phyloP scores from a whole-genome alignment of 2,888 invertebrate species.

The Plemyria rubiginata region DNA sequence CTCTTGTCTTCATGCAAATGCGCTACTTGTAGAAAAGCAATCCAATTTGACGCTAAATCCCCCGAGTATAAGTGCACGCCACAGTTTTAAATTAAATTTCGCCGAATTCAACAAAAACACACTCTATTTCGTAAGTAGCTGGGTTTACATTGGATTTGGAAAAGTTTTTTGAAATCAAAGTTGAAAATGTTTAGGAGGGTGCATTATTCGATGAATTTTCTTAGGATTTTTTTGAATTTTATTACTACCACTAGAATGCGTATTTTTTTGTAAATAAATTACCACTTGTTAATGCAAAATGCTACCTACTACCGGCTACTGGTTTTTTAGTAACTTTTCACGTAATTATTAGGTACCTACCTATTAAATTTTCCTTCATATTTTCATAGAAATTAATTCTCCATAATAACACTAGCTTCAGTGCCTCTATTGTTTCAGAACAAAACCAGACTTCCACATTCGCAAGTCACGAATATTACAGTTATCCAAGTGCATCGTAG shows the following conservation, averaged over 20 bases:
- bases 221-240: neutral
- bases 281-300: no score
- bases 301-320: no score
- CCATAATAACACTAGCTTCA: neutral
- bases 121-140: conserved; percentile 43
- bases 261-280: no score
- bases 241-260: no score
- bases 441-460: conserved; percentile 6
- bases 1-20: conserved; percentile 75
- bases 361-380: no score
- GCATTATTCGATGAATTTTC: conserved; percentile 35
- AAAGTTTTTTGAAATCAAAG: conserved; percentile 23
- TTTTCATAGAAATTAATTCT: no score
- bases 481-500: conserved; percentile 5
- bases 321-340: no score
- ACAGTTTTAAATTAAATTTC: conserved; percentile 73
- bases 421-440: conserved; percentile 2
- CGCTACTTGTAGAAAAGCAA: conserved; percentile 72
- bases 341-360: no score
- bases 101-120: conserved; percentile 48
- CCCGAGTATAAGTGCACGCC: conserved; percentile 65
- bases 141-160: conserved; percentile 41
- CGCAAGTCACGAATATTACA: conserved; percentile 2
- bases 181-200: conserved; percentile 40
- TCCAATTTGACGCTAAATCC: conserved; percentile 77